Percentiles rank a stretch among this genome's conserved stretches.
These are phyloP conservation scores for Hoplostethus atlanticus DNA, from an alignment of 2,797 vertebrate species.

Conservation along the genomic window DNA sequence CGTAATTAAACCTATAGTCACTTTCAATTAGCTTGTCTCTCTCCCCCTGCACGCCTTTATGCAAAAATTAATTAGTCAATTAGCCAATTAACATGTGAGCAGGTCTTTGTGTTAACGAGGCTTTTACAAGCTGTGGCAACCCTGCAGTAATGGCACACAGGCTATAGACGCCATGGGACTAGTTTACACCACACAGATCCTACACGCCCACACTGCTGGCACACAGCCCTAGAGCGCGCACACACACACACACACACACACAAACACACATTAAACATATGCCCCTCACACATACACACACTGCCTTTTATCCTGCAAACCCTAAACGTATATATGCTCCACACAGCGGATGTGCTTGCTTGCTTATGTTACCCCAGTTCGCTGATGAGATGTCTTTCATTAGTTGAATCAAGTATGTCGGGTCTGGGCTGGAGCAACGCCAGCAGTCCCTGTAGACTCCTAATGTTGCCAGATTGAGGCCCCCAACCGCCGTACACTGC, in stretches of 20 bases:
- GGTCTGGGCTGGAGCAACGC: slow-evolving; percentile 62
- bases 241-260: too few species aligned
- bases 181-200: slow-evolving; percentile 64
- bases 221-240: slow-evolving; percentile 11
- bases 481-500: slow-evolving; percentile 38
- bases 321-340: slow-evolving; percentile 35
- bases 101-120: slow-evolving; percentile 91
- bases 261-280: too few species aligned
- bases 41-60: slow-evolving; percentile 83
- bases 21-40: slow-evolving; percentile 87
- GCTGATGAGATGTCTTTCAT: slow-evolving; percentile 77
- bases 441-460: slow-evolving; percentile 64
- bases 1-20: slow-evolving; percentile 90
- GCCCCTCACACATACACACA: slow-evolving; percentile 2
- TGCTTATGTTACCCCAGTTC: slow-evolving; percentile 70
- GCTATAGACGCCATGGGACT: slow-evolving; percentile 83
- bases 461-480: slow-evolving; percentile 56
- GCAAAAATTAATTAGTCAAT: slow-evolving; percentile 91
- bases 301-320: slow-evolving; percentile 54
- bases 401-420: slow-evolving; percentile 69
- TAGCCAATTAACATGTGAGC: slow-evolving; percentile 91
- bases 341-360: slow-evolving; percentile 62
- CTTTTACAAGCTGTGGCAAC: slow-evolving; percentile 89
- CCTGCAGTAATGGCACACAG: slow-evolving; percentile 84
- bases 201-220: slow-evolving; percentile 38